Evolutionary conservation across 2,797 vertebrate species (phyloP), one percentile per base, ranked within the genome.

Genomic region (Onychomys torridus): DNA sequence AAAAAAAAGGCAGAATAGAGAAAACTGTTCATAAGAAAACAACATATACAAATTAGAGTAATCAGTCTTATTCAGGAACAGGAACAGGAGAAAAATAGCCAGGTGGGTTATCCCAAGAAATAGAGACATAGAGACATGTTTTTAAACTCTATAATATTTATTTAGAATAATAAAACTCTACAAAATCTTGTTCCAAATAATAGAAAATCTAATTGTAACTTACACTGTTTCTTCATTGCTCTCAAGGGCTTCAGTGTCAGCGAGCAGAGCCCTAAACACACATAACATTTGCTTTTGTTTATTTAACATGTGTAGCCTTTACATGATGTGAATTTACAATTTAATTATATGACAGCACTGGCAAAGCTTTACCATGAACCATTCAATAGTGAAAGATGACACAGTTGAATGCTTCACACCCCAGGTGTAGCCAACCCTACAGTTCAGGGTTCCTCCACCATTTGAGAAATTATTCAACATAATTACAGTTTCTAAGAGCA

Each of bases 261-360:
- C 49, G 55, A 89, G 59, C 77, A n/a, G 37, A 96, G 92, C 4
- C 65, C 82, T 95, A 69, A 97, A 78, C 82, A 90, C 78, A 46
- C 46, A 91, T 32, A 52, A 79, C 89, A 97, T 96, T 97, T 97
- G 71, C 96, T 97, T 96, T 83, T 93, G 91, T 96, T 94, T 78
- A 83, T 96, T 94, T 69, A 94, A 95, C 92, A 2, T 2, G 12
- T 95, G 89, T 97, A 92, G 97, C 98, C 98, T 98, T 98, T 98
- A 85, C 89, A 82, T 84, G 19, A 97, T 63, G 55, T 71, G 96
- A 85, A 91, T 93, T 97, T 98, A 97, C 89, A 96, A 69, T 96
- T 98, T 98, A 98, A 98, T 98, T 97, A 96, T 90, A 84, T 91
- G 87, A 93, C 32, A 90, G 90, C 52, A 82, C 86, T 59, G 90